Evolutionary conservation across 2,113 vertebrate species (phyloP).

Genomic region (Lates calcarifer): DNA sequence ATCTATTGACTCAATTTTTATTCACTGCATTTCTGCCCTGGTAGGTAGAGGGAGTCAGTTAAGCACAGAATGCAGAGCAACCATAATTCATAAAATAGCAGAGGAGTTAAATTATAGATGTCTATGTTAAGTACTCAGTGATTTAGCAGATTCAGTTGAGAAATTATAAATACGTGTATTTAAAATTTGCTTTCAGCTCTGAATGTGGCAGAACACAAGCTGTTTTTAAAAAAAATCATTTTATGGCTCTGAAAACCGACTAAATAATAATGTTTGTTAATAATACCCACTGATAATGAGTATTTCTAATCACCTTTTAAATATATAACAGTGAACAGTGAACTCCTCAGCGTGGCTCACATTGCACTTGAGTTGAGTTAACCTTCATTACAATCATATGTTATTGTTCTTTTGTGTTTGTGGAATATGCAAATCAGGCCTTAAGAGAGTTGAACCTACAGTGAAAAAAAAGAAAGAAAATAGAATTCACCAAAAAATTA

Average conservation of each 20-base stretch:
- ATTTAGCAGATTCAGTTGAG: neutral
- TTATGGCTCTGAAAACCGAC: neutral
- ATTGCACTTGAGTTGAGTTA: constrained; percentile 12
- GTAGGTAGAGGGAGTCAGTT: constrained; percentile 71
- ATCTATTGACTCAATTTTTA: constrained; percentile 87
- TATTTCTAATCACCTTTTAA: neutral
- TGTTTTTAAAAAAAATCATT: no score
- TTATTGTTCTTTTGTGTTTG: constrained; percentile 67
- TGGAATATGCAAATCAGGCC: constrained; percentile 69
- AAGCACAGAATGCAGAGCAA: constrained; percentile 68
- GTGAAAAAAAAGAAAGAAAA: constrained; percentile 35
- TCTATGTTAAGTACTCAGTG: neutral
- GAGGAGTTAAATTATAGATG: constrained; percentile 50
- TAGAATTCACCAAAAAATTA: constrained; percentile 68
- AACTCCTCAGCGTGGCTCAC: neutral
- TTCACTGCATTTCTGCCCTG: constrained; percentile 78
- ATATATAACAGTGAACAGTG: neutral
- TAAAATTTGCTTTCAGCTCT: neutral
- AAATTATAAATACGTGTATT: constrained; percentile 2
- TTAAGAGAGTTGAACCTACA: constrained; percentile 71
- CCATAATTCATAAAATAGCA: constrained; percentile 65
- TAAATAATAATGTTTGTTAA: neutral
- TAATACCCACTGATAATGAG: neutral
- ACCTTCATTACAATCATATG: constrained; percentile 37
- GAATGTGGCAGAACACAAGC: neutral